Evolutionary conservation across 2,888 invertebrate species (phyloP).

Genomic region (Aphodius granarius): DNA sequence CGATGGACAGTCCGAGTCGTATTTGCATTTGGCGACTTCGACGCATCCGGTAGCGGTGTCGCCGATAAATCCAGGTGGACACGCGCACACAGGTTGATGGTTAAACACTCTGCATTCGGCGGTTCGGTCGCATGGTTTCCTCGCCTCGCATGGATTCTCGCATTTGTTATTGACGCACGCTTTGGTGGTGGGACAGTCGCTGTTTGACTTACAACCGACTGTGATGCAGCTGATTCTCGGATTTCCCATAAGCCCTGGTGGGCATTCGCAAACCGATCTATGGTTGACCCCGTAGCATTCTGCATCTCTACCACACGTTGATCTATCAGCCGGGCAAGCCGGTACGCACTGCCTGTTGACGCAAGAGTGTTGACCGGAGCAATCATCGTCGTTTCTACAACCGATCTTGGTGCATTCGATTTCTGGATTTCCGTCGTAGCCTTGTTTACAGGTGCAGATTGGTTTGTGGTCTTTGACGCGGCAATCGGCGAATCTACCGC

Average conservation of each 20-base stretch:
- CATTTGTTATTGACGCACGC: constrained; percentile 83
- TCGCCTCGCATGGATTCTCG: constrained; percentile 70
- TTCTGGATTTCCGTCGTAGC: constrained; percentile 84
- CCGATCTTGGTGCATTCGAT: constrained; percentile 72
- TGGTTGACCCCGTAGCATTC: constrained; percentile 81
- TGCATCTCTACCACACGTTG: constrained; percentile 75
- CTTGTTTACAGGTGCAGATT: constrained; percentile 81
- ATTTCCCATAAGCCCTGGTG: constrained; percentile 79
- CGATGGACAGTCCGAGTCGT: constrained; percentile 80
- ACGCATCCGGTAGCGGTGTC: constrained; percentile 67
- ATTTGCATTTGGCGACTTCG: constrained; percentile 65
- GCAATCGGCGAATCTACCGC: constrained; percentile 84
- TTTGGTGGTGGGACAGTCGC: constrained; percentile 78
- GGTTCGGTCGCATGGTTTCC: constrained; percentile 70
- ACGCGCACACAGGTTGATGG: constrained; percentile 78
- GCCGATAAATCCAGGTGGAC: constrained; percentile 74
- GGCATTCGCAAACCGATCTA: constrained; percentile 81
- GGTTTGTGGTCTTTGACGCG: constrained; percentile 83
- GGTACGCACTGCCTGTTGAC: constrained; percentile 81
- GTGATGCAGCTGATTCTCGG: constrained; percentile 75
- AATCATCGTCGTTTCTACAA: constrained; percentile 75
- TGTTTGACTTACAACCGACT: constrained; percentile 78
- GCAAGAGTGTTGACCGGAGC: constrained; percentile 82
- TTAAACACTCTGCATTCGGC: constrained; percentile 76
- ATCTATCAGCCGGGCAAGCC: constrained; percentile 70